Conservation (phyloP, 2,888 invertebrate genomes). For the Lottia gigantea region DNA sequence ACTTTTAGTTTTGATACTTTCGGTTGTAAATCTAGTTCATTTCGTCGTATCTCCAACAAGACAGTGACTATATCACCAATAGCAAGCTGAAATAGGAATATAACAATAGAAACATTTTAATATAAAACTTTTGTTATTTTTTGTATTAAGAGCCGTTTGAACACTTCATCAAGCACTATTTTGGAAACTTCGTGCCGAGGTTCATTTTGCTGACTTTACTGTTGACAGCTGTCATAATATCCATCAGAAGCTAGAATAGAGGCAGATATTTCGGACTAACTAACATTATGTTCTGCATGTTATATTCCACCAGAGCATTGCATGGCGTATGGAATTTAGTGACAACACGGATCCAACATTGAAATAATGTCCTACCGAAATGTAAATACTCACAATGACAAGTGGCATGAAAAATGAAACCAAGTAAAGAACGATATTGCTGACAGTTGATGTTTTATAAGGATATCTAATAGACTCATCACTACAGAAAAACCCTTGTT, state of each 20-base stretch:
- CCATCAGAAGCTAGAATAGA: too few relatives aligned
- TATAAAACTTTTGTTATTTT: too few relatives aligned
- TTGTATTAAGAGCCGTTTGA: too few relatives aligned
- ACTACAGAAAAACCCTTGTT: slow-evolving; percentile 92
- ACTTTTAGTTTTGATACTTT: neutral
- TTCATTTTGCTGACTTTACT: too few relatives aligned
- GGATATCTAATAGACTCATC: slow-evolving; percentile 92
- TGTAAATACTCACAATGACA: neutral
- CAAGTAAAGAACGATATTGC: slow-evolving; percentile 31
- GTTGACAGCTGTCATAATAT: too few relatives aligned
- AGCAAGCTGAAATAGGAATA: neutral
- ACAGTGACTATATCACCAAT: neutral
- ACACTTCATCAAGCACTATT: too few relatives aligned
- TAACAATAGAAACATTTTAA: neutral
- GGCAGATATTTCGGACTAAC: too few relatives aligned
- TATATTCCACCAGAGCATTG: too few relatives aligned
- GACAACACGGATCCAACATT: neutral
- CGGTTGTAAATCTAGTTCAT: neutral
- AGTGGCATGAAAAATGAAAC: slow-evolving; percentile 25
- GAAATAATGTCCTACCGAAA: too few relatives aligned
- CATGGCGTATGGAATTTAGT: neutral
- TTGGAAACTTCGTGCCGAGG: too few relatives aligned
- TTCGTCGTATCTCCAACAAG: neutral
- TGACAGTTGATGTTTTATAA: slow-evolving; percentile 72
- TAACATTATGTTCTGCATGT: too few relatives aligned